Evolutionary conservation across 2,888 invertebrate genomes (phyloP).

Genomic region (Caenorhabditis sulstoni): DNA sequence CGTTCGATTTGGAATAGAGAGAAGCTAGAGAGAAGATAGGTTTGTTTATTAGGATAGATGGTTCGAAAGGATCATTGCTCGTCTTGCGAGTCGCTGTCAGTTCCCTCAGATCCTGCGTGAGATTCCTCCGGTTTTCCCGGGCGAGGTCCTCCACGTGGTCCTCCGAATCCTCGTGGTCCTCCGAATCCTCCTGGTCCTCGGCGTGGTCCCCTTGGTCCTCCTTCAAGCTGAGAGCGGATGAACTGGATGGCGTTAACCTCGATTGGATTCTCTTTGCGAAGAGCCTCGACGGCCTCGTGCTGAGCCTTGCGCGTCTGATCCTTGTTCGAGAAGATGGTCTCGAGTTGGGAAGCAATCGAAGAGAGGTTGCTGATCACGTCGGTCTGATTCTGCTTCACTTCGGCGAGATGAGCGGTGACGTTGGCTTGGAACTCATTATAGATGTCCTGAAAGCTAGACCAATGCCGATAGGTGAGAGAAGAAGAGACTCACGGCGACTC

Average conservation of each 20-base stretch:
- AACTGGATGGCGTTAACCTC: slow-evolving; percentile 24
- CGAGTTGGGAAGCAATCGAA: slow-evolving; percentile 37
- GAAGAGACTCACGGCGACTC: slow-evolving; percentile 47
- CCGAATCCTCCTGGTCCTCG: slow-evolving; percentile 23
- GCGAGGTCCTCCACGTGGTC: slow-evolving; percentile 4
- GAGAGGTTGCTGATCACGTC: slow-evolving; percentile 53
- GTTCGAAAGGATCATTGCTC: too few species aligned
- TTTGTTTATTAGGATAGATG: too few species aligned
- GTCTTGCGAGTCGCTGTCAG: too few species aligned
- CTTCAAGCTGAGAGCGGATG: slow-evolving; percentile 25
- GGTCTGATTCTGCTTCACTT: slow-evolving; percentile 56
- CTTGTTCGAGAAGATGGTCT: slow-evolving; percentile 52
- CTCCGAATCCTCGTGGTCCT: slow-evolving; percentile 32
- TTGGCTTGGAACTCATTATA: slow-evolving; percentile 60
- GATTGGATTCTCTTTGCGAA: slow-evolving; percentile 24
- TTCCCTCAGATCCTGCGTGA: too few species aligned
- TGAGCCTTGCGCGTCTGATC: slow-evolving; percentile 44
- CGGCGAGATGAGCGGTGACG: slow-evolving; percentile 47
- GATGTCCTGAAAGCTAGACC: slow-evolving; percentile 44
- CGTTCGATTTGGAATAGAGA: too few species aligned
- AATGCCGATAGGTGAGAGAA: too few species aligned
- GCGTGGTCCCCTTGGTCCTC: slow-evolving; percentile 28
- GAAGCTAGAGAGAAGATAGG: too few species aligned
- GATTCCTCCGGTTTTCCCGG: slow-evolving; percentile 13
- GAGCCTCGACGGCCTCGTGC: slow-evolving; percentile 23